Base-by-base conservation (phyloP, 2,797 vertebrate species). In the Coregonus sp. region DNA sequence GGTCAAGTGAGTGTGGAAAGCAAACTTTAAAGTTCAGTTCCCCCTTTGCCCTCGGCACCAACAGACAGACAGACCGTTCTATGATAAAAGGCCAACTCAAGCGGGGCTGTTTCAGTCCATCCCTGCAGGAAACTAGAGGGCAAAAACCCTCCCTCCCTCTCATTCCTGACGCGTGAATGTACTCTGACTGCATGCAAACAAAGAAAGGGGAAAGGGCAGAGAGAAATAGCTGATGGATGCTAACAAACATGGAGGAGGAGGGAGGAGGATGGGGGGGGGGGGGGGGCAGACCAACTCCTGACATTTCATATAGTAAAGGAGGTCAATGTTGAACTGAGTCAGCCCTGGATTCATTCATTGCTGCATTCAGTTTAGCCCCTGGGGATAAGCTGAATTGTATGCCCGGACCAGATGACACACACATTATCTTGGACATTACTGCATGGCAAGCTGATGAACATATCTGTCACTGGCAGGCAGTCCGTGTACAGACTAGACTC, bases 351-450 rank as follows among this genome's bases (percentile, higher is more conserved):
- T 61, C 18, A 61, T 61, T 61, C 56, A 61, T 61, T 61, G n/a
- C 56, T 61, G 9, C 56, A 3, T n/a, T 61, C n/a, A 20, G 18
- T 20, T 61, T 61, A 61, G 56, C 56, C 40, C n/a, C 56, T 61
- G 56, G n/a, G 56, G 6, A 61, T 20, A 20, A 61, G 56, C 18
- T 61, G 14, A 56, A 18, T 61, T 61, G 56, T 61, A n/a, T 6
- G 56, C n/a, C n/a, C 18, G 7, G n/a, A 61, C 56, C 15, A n/a
- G 18, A 61, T 61, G 56, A 61, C 18, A 61, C 9, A 20, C 56
- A 61, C 56, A 61, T 61, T 61, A 61, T 61, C 56, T 61, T 61
- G 56, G n/a, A 61, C n/a, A n/a, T n/a, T 61, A 61, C 56, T n/a
- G 56, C 56, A 61, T 3, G 5, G 56, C n/a, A 9, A 61, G 12